Conservation (phyloP, 2,888 invertebrate species). For the Cylloceria caligata region DNA sequence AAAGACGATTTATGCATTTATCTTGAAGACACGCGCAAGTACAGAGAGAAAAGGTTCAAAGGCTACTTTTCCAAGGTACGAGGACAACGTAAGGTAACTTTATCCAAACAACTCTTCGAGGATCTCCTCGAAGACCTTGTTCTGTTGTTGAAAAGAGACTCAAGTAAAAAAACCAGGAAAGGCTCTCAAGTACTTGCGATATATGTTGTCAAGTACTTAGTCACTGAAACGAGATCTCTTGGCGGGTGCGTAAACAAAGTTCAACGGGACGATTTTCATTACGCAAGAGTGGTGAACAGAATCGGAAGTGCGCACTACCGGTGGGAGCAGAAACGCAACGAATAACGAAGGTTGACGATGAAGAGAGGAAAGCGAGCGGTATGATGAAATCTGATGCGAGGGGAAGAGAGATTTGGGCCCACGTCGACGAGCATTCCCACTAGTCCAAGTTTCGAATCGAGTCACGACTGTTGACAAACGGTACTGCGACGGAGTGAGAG, state of each 20-base stretch:
- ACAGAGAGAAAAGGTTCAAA: background rate
- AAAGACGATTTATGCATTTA: background rate
- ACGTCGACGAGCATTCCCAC: conserved; percentile 57
- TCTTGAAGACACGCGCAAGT: background rate
- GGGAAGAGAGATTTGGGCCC: conserved; percentile 59
- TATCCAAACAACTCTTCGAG: background rate
- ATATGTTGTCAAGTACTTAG: conserved; percentile 54
- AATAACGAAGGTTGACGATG: conserved; percentile 25
- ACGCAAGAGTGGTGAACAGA: conserved; percentile 15
- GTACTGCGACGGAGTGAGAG: conserved; percentile 39
- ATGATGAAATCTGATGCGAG: conserved; percentile 52
- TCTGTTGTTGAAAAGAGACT: background rate
- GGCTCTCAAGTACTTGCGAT: conserved; percentile 28
- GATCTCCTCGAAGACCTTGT: background rate
- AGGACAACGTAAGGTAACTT: background rate
- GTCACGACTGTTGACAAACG: conserved; percentile 70
- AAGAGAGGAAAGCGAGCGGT: conserved; percentile 5
- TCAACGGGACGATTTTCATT: conserved; percentile 16
- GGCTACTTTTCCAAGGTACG: background rate
- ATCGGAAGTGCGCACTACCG: background rate
- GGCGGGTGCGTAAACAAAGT: conserved; percentile 65
- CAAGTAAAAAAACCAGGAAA: conserved; percentile 18
- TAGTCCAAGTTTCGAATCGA: conserved; percentile 65
- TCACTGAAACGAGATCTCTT: conserved; percentile 60
- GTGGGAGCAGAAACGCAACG: conserved; percentile 11